Conservation (phyloP, 2,888 invertebrate species). For the Aspidiotus destructor region DNA sequence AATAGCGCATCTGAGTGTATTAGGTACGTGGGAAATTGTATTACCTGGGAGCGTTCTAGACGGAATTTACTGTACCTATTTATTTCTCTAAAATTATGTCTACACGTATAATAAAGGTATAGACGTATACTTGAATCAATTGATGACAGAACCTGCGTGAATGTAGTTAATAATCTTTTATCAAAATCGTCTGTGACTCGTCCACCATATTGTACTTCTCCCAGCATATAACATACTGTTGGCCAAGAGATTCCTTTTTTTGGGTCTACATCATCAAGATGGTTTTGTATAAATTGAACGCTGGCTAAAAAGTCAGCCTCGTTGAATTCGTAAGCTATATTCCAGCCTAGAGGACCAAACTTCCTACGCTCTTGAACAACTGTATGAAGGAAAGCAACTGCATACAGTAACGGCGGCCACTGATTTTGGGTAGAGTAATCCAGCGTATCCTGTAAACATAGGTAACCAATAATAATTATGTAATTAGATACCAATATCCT, state of each 20-base stretch:
- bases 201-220: constrained; percentile 79
- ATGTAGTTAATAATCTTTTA: constrained; percentile 82
- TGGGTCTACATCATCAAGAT: constrained; percentile 91
- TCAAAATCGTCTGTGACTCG: constrained; percentile 96
- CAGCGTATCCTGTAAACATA: constrained; percentile 58
- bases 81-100: too few relatives aligned
- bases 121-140: too few relatives aligned
- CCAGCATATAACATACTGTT: constrained; percentile 93
- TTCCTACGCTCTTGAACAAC: constrained; percentile 91
- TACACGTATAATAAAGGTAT: neutral
- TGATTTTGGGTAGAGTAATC: constrained; percentile 84
- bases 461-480: too few relatives aligned
- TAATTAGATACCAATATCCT: too few relatives aligned
- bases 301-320: constrained; percentile 93
- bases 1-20: too few relatives aligned
- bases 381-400: constrained; percentile 89
- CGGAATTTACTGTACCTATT: too few relatives aligned
- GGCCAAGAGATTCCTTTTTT: constrained; percentile 96
- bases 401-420: constrained; percentile 88
- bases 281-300: constrained; percentile 92
- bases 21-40: too few relatives aligned
- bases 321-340: constrained; percentile 92
- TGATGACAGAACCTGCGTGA: constrained; percentile 53
- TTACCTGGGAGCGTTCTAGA: too few relatives aligned
- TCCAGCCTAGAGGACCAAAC: constrained; percentile 95